Evolutionary conservation across 2,888 invertebrate species (phyloP).

Genomic region (Polia nebulosa): DNA sequence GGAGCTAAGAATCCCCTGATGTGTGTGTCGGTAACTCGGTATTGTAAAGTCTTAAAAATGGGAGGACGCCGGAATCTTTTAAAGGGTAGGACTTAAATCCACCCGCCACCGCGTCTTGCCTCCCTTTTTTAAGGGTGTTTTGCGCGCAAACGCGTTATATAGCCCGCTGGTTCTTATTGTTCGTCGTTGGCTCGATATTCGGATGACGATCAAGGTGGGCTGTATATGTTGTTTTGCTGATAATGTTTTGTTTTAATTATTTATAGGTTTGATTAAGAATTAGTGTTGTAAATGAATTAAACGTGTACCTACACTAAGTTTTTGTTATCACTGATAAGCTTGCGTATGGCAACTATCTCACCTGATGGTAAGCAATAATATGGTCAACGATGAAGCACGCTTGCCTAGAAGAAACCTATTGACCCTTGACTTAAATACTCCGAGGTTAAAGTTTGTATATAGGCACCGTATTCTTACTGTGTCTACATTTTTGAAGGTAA

Average conservation of each 20-base stretch:
- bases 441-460: too few species aligned
- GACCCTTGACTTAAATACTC: too few species aligned
- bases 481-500: too few species aligned
- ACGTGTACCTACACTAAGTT: background rate
- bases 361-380: too few species aligned
- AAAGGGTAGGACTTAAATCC: constrained; percentile 90
- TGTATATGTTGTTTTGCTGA: constrained; percentile 82
- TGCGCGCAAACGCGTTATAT: constrained; percentile 87
- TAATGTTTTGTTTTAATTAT: constrained; percentile 18
- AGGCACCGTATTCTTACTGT: too few species aligned
- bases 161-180: constrained; percentile 87
- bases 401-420: too few species aligned
- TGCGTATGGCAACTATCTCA: too few species aligned
- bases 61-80: constrained; percentile 90
- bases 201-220: constrained; percentile 85
- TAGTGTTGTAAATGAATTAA: background rate
- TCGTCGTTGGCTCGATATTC: constrained; percentile 88
- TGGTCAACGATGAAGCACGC: too few species aligned
- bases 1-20: constrained; percentile 78
- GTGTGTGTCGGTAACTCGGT: constrained; percentile 82
- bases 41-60: constrained; percentile 91
- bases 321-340: background rate
- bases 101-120: constrained; percentile 77
- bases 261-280: background rate
- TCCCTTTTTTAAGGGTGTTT: constrained; percentile 75